Evolutionary conservation across 2,113 vertebrate species (phyloP), one percentile per base, ranked within the genome.

Genomic region (Mobula hypostoma): DNA sequence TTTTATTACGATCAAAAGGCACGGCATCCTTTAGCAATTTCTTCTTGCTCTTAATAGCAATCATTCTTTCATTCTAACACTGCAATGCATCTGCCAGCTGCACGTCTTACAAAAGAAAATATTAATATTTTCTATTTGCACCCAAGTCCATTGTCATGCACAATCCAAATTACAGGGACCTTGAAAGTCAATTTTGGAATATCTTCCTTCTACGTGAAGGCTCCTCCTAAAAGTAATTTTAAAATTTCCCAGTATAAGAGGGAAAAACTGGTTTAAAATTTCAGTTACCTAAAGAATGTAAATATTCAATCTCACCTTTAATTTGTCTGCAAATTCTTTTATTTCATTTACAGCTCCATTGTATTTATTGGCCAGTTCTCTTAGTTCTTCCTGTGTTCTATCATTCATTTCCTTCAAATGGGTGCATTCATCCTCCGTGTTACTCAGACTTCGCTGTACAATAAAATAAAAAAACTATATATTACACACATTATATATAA

Each of bases 401-500:
- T 99, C 98, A 48, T 98, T 99, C 98, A 99, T 98, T 96, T 99
- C 99, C 97, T 98, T 99, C 96, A 99, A 97, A 95, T 99, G 99
- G 72, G 98, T 99, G 97, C 99, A 99, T 97, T 99, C 99, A 94
- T 99, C 99, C 96, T 99, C 99, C 0, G 99, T 99, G 96, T 99
- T 99, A 95, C 99, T 99, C 95, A 99, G 97, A 94, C 98, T 98
- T 95, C 98, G 95, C 99, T 99, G 96, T 2, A 63, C 7, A 36
- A 24, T 21, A 76, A 24, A 24, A 94, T 40, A 61, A 79, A 21
- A 94, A 0, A 2, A 94, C 74, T 6, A 19, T 82, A 90, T 80
- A 76, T 66, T 2, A 24, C 21, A 74, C 21, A 74, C 63, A 66
- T 66, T 66, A n/a, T 94, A 88, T 0, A 9, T 32, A n/a, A 36